phyloP scores from a whole-genome alignment of 2,888 invertebrate genomes.

The Dicyrtoma fusca region DNA sequence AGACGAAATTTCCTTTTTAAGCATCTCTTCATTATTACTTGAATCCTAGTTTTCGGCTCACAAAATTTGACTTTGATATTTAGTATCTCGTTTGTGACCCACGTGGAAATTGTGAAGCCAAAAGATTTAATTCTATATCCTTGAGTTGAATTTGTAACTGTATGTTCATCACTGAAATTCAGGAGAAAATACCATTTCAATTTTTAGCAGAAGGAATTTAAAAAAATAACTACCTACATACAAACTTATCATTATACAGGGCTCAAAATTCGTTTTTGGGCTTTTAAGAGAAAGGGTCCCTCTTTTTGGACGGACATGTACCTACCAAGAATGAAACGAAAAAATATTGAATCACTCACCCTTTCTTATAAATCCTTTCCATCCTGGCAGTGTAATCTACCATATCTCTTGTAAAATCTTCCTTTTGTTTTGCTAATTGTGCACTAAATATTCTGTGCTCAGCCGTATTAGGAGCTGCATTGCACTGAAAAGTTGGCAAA shows the following conservation, averaged over 20 bases:
- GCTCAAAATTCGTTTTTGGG: no score
- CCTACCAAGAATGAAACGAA: background rate
- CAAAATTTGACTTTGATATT: conserved; percentile 37
- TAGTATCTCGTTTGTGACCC: conserved; percentile 29
- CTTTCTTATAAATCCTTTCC: conserved; percentile 31
- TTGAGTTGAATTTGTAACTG: conserved; percentile 30
- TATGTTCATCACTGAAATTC: conserved; percentile 15
- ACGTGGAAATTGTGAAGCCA: conserved; percentile 35
- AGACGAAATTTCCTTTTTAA: conserved; percentile 32
- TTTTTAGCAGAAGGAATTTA: no score
- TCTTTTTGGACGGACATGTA: no score
- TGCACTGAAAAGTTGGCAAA: conserved; percentile 35
- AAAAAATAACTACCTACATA: no score
- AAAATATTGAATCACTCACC: conserved; percentile 7
- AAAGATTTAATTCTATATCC: conserved; percentile 37
- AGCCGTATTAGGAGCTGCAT: conserved; percentile 21
- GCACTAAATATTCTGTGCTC: conserved; percentile 25
- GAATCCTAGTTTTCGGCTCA: conserved; percentile 31
- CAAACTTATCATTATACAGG: no score
- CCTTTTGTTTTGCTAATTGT: conserved; percentile 36
- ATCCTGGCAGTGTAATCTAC: conserved; percentile 33
- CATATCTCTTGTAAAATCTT: conserved; percentile 33
- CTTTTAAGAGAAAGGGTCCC: no score
- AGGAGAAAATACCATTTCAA: no score
- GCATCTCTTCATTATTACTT: conserved; percentile 34